Base-by-base conservation (phyloP, 2,113 vertebrate species). In the Melanerpes formicivorus region DNA sequence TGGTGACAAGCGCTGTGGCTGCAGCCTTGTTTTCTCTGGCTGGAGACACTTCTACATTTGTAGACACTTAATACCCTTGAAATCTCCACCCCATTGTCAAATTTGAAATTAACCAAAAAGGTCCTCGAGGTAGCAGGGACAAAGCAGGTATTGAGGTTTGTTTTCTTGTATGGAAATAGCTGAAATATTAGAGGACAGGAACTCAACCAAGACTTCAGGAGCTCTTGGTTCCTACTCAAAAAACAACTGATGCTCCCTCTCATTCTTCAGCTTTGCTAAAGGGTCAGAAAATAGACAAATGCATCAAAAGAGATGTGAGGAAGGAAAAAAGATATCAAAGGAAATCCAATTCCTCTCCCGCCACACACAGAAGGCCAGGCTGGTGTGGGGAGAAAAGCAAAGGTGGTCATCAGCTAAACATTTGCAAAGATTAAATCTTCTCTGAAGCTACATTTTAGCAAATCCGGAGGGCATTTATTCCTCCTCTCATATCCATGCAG, bases 221-320 rank as follows among this genome's bases (percentile, higher is more conserved):
- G 2, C 59, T 90, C 11, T 74, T 23, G 11, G 6, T 54, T 71
- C 44, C 3, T 70, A 44, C 52, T 37, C 59, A 63, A 40, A 70
- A 66, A 37, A 4, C 7, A 80, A 29, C 27, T 4, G 1, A 29
- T 55, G 5, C 3, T 87, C 58, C 8, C 22, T 55, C 70, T 56
- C 5, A 8, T 2, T 74, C 46, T 6, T 71, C 21, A n/a, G 16
- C 14, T 30, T 55, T 63, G 23, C 14, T 26, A 37, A 62, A 85
- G 14, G 5, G 11, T 17, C 7, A 2, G 3, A 59, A 71, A 90
- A 77, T 11, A 67, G 75, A 29, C 3, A 37, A 21, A 14, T 9
- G 8, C 14, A 26, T 27, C 1, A 2, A 9, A 1, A 86, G 8
- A 55, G 19, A 0, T 10, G 14, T 4, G 16, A 21, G 29, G 58